Conservation (phyloP, 2,797 vertebrate species). For the Tragelaphus eurycerus region DNA sequence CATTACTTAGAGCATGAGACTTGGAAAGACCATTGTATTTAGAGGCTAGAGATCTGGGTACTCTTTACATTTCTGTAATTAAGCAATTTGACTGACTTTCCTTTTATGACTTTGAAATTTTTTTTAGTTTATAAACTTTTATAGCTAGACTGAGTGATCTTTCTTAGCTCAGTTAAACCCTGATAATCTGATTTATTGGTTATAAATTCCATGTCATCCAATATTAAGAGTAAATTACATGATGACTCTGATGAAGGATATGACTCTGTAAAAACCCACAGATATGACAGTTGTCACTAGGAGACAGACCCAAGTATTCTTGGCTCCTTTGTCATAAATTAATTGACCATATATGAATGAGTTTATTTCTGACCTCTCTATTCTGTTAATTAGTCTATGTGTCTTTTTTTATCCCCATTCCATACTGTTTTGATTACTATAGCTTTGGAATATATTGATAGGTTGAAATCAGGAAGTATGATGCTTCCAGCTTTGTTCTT, state of each 20-base stretch:
- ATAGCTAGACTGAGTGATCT: neutral
- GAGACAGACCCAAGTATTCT: neutral
- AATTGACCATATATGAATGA: neutral
- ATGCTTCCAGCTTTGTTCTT: neutral
- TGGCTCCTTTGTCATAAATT: neutral
- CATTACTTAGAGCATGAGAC: neutral
- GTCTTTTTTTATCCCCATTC: neutral
- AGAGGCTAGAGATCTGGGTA: neutral
- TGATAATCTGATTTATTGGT: neutral
- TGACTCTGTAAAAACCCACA: neutral
- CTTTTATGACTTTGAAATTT: neutral
- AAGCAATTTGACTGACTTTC: neutral
- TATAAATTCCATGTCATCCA: neutral
- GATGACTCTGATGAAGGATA: neutral
- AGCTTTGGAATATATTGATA: neutral
- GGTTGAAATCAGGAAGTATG: neutral
- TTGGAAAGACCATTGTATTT: neutral
- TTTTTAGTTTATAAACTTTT: neutral
- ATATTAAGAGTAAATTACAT: neutral
- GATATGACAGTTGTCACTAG: neutral
- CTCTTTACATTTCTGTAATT: neutral
- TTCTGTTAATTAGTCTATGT: neutral
- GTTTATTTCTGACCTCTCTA: neutral
- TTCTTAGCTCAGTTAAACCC: neutral
- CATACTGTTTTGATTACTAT: neutral